A percentile compares a stretch with the other conserved stretches of the same genome.
Evolutionary conservation across 2,797 vertebrate species (phyloP).

Genomic region (Melopsittacus undulatus): DNA sequence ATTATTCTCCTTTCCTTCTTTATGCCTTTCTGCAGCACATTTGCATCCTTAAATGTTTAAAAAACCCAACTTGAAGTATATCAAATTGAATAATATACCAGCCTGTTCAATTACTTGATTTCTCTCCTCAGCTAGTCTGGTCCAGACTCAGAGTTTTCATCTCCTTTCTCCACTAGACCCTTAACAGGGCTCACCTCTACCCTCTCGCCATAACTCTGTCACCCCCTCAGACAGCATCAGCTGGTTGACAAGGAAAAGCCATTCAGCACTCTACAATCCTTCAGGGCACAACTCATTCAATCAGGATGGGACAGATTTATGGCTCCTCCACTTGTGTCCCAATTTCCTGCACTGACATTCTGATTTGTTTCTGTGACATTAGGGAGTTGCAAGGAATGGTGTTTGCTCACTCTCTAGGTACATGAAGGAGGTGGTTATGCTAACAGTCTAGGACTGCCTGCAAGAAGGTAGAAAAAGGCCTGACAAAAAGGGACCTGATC

Average conservation of each 20-base stretch:
- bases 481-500: background rate
- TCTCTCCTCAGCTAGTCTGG: background rate
- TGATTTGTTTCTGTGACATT: slow-evolving; percentile 66
- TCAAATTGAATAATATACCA: slow-evolving; percentile 9
- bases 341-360: slow-evolving; percentile 65
- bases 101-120: background rate
- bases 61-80: background rate
- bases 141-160: background rate
- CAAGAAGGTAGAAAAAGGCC: background rate
- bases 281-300: slow-evolving; percentile 55
- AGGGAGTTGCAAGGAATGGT: background rate
- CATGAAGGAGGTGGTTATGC: background rate
- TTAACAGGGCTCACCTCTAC: slow-evolving; percentile 5
- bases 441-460: background rate
- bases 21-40: background rate
- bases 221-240: background rate
- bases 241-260: slow-evolving; percentile 36
- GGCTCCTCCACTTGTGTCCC: slow-evolving; percentile 39
- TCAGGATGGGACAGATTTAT: slow-evolving; percentile 60
- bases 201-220: slow-evolving; percentile 20
- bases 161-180: background rate
- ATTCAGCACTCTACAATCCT: slow-evolving; percentile 48
- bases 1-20: background rate
- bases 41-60: background rate
- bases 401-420: slow-evolving; percentile 29